Evolutionary conservation across 2,797 vertebrate species (phyloP), one percentile per base, ranked within the genome.

Genomic region (Erethizon dorsatum): DNA sequence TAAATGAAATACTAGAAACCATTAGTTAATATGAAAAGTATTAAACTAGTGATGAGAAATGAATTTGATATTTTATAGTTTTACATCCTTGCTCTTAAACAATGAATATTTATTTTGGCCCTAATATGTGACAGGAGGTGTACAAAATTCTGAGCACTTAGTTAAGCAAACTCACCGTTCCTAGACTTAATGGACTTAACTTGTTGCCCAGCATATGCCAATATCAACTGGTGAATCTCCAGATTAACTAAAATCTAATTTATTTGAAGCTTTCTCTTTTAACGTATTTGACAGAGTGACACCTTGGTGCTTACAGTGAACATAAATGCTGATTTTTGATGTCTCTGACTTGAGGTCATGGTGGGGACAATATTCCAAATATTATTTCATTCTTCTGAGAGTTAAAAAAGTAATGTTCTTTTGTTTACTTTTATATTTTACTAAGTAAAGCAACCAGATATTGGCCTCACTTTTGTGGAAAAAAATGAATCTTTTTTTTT

Each of bases 391-490:
- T 88, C 57, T 96, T 80, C 45, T 86, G 47, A 69, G 45, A 95
- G n/a, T 85, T 90, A 84, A 94, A 59, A 93, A 95, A 78, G 13
- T 8, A 61, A 31, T 31, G 59, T 80, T 65, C 6, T 50, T 96
- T 37, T 71, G 24, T 56, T 28, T 97, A 67, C 78, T 92, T 96
- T 96, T 86, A 52, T 26, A 26, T 87, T 95, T 87, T 75, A 91
- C 11, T 26, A 83, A 96, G 15, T 59, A 45, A 91, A 86, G 11
- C 41, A 88, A 84, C 41, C 2, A 65, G 50, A 79, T n/a, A 61
- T 79, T 90, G 41, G 14, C 20, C 96, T 97, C 83, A 26, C 3
- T 94, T 96, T 93, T 84, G 47, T 77, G 77, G 37, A 88, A 85
- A 28, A 83, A 50, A n/a, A 63, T 33, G 31, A 86, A 31, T 78